These are phyloP conservation scores for Drosophila setifemur DNA, from an alignment of 1,140 invertebrate genomes.

Conservation along the genomic window DNA sequence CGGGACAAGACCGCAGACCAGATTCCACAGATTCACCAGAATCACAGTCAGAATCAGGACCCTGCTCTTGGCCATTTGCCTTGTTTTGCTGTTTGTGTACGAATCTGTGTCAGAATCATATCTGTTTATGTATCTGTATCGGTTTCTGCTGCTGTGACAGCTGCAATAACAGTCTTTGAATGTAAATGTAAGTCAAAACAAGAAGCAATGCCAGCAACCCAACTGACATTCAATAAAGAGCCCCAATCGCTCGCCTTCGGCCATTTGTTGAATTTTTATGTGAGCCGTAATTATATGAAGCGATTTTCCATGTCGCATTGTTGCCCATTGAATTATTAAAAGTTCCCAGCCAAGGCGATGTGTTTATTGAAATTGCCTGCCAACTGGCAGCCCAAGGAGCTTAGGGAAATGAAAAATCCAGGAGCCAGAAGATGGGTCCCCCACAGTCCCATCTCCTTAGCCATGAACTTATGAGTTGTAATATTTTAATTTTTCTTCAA, in stretches of 20 bases:
- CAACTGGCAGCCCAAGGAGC: constrained; percentile 25
- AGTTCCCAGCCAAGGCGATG: constrained; percentile 26
- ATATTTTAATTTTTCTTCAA: no score
- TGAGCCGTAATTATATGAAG: constrained; percentile 56
- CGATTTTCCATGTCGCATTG: constrained; percentile 51
- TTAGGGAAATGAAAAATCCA: constrained; percentile 2
- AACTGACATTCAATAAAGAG: constrained; percentile 18
- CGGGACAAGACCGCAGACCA: not conserved
- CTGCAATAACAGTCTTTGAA: constrained; percentile 69
- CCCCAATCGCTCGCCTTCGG: not conserved
- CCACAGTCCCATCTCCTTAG: constrained; percentile 20
- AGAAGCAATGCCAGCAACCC: not conserved
- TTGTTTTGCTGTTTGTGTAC: not conserved
- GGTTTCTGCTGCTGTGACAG: constrained; percentile 27
- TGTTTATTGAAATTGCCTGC: constrained; percentile 40
- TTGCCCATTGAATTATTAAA: constrained; percentile 54
- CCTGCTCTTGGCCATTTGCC: constrained; percentile 7
- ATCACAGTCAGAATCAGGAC: not conserved
- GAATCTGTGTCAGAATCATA: not conserved
- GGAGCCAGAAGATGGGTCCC: not conserved
- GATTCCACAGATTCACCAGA: no score
- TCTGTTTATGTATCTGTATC: not conserved
- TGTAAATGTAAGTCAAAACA: constrained; percentile 54
- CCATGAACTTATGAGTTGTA: constrained; percentile 3
- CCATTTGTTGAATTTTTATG: constrained; percentile 44